Base-by-base conservation (phyloP, 2,113 vertebrate genomes). In the Carollia perspicillata region DNA sequence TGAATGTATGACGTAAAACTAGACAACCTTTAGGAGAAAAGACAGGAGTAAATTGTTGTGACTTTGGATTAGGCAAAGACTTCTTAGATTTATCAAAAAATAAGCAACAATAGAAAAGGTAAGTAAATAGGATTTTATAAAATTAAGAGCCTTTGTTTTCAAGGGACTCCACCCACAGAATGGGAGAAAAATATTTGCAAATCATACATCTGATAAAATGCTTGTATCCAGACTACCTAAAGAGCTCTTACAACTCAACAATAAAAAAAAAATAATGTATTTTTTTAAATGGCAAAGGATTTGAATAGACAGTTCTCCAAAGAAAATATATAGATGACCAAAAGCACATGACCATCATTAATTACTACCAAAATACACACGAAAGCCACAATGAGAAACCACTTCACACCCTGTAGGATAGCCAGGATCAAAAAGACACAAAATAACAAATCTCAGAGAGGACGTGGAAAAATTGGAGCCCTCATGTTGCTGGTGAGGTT, bases 251-350 rank as follows among this genome's bases (percentile, higher is more conserved):
- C 49, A 47, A 85, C 20, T 78, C 83, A 78, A 66, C 23, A 66
- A 40, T 40, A 68, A 78, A 75, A 18, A 20, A 20, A 87, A 94
- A 84, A 26, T 14, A 72, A 74, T 33, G 28, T 40, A 58, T 60
- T 30, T 77, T 84, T 89, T 84, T 84, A 74, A 80, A 30, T 17
- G 30, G 20, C 84, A 95, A 91, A 91, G 28, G 35, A 94, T 79
- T 42, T 69, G 8, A 95, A 80, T 2, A 42, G 42, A 90, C 23
- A 88, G 47, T 79, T 89, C 72, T 89, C 72, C 47, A 81, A 94
- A 85, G 49, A 47, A 81, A 22, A 81, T 10, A 81, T 3, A 55
- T 33, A 77, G 79, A 85, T 40, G n/a, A 58, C 63, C 42, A 85
- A 30, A 66, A 55, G 55, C 51, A 89, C 4, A 75, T 35, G 35